Base-by-base conservation (phyloP, 2,888 invertebrate genomes). In the Xanthorhoe spadicearia region DNA sequence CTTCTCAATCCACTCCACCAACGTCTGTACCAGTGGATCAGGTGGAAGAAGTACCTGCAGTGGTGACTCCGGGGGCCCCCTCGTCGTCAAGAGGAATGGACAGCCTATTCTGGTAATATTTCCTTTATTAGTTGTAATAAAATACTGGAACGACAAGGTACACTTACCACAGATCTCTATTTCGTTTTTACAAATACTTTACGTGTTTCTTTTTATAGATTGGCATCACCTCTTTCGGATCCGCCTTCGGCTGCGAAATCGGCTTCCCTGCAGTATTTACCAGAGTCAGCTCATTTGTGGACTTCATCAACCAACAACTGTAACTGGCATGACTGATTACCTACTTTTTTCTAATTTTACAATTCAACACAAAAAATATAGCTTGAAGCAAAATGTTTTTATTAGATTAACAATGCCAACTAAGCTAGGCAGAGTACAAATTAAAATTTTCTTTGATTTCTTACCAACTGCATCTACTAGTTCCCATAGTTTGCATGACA, bases 31-130 rank as follows among this genome's bases (percentile, higher is more conserved):
- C 68, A 83, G 81, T 56, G 80, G 81, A 9, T 53, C 68, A 2
- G 72, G 71, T 0, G 74, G 76, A 28, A 60, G 49, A n/a, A 71
- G 78, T 53, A 76, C 79, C 28, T 87, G 87, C 73, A 58, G 70
- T 0, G 86, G 87, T 0, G 86, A 87, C 73, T 87, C 87, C 4
- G 86, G 87, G 13, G 87, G 87, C 5, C 87, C 87, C 2, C 78
- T 87, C 7, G 65, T 69, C 8, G 66, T 80, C 6, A 15, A 8
- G 4, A 77, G 75, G 0, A 66, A 76, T 48, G 53, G 50, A 28
- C 10, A 10, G 0, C 66, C 61, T 32, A 0, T 72, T 23, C 38
- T 72, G 64, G 74, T 74, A 61, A 19, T n/a, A 58, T 17, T 23
- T 10, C 32, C 3, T 13, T 8, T 48, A 17, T 6, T 17, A 28